Evolutionary conservation across 2,888 invertebrate genomes (phyloP).

Genomic region (Ceriagrion tenellum): DNA sequence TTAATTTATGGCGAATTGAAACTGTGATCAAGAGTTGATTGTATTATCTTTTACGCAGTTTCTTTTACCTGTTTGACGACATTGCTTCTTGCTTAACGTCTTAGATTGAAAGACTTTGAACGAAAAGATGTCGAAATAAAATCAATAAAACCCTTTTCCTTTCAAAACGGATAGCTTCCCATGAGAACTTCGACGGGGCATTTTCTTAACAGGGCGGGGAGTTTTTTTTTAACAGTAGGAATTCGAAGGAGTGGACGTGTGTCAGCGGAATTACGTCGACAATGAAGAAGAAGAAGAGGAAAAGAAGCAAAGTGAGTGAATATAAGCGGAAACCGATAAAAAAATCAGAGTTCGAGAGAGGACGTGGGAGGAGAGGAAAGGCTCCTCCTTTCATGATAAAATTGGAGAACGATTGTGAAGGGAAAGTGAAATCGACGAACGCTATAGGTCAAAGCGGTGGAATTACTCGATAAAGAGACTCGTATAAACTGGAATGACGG

Average conservation of each 20-base stretch:
- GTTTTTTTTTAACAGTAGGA: neutral
- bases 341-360: neutral
- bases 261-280: constrained; percentile 25
- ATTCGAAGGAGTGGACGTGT: neutral
- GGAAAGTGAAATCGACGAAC: constrained; percentile 57
- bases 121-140: too few species aligned
- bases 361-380: neutral
- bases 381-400: constrained; percentile 37
- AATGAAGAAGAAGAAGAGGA: neutral
- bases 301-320: neutral
- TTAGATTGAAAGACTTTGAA: too few species aligned
- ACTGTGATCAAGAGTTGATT: too few species aligned
- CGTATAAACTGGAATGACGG: constrained; percentile 46
- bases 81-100: too few species aligned
- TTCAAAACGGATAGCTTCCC: neutral
- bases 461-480: constrained; percentile 63
- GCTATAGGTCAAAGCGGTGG: constrained; percentile 49
- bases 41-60: too few species aligned
- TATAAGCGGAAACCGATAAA: constrained; percentile 25
- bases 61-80: too few species aligned
- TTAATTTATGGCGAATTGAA: too few species aligned
- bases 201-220: neutral
- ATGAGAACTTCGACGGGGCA: neutral
- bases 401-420: constrained; percentile 64
- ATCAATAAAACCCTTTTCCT: too few species aligned